Conservation (phyloP, 2,888 invertebrate genomes). For the Spicauda simplicius region DNA sequence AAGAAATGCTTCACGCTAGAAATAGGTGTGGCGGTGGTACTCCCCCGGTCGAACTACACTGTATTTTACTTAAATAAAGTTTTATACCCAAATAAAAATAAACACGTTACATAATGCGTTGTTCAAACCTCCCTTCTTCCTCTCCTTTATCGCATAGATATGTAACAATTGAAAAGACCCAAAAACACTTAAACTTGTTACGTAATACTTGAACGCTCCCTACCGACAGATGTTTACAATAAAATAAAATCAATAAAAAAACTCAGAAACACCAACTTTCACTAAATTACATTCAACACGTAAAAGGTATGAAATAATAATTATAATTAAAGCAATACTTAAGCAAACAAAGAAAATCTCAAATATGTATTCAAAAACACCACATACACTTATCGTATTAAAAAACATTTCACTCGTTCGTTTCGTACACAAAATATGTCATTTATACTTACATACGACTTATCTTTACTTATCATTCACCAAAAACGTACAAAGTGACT, state of each 20-base stretch:
- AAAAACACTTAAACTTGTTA: too few relatives aligned
- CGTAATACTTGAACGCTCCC: too few relatives aligned
- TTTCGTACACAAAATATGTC: conserved; percentile 81
- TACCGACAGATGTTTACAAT: conserved; percentile 45
- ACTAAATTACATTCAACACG: conserved; percentile 68
- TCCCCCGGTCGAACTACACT: too few relatives aligned
- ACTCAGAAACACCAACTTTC: conserved; percentile 58
- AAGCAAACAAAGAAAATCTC: conserved; percentile 64
- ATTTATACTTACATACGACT: conserved; percentile 59
- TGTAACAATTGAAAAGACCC: too few relatives aligned
- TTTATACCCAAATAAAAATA: too few relatives aligned
- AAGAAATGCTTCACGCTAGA: too few relatives aligned
- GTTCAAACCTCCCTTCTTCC: too few relatives aligned
- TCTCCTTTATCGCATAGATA: too few relatives aligned
- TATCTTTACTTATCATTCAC: conserved; percentile 16
- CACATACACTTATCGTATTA: conserved; percentile 45
- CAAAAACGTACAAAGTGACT: conserved; percentile 41
- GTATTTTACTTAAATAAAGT: too few relatives aligned
- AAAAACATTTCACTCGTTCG: conserved; percentile 50
- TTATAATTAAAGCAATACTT: conserved; percentile 77
- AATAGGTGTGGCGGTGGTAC: too few relatives aligned
- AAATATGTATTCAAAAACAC: conserved; percentile 57
- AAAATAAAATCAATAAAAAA: conserved; percentile 55
- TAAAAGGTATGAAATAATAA: conserved; percentile 62
- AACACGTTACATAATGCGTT: too few relatives aligned